These are phyloP conservation scores for Lordiphosa andalusiaca DNA, from an alignment of 2,888 invertebrate species.

Conservation along the genomic window DNA sequence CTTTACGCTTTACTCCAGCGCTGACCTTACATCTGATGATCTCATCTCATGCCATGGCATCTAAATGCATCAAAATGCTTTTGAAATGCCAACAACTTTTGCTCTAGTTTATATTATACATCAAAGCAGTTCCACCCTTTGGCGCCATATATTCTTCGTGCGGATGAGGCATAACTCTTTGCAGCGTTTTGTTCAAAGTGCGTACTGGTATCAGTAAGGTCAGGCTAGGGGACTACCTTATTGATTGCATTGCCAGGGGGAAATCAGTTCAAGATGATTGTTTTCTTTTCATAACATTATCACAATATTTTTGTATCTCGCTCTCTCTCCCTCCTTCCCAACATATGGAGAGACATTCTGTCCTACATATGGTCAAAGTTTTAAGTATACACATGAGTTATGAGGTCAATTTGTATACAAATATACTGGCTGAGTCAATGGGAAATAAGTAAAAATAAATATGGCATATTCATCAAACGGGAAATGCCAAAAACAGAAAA, in stretches of 20 bases:
- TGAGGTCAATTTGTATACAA: slow-evolving; percentile 65
- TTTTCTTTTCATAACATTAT: slow-evolving; percentile 27
- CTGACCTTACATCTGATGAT: too few relatives aligned
- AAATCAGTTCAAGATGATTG: slow-evolving; percentile 55
- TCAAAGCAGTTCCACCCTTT: too few relatives aligned
- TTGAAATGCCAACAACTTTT: too few relatives aligned
- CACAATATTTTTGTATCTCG: neutral
- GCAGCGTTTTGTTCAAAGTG: slow-evolving; percentile 2
- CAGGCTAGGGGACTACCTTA: slow-evolving; percentile 2
- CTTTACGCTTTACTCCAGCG: too few relatives aligned
- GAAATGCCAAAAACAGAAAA: neutral
- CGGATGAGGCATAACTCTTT: neutral
- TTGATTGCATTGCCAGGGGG: slow-evolving; percentile 49
- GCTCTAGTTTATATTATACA: too few relatives aligned
- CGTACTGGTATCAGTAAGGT: slow-evolving; percentile 29
- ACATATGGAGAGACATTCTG: slow-evolving; percentile 12
- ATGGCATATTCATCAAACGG: slow-evolving; percentile 2
- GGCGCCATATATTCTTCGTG: neutral
- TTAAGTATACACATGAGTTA: slow-evolving; percentile 38
- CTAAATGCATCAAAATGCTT: too few relatives aligned
- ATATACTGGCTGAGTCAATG: slow-evolving; percentile 38
- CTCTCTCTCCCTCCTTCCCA: neutral
- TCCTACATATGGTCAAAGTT: slow-evolving; percentile 20
- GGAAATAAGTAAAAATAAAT: slow-evolving; percentile 34
- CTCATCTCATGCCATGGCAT: too few relatives aligned